Evolutionary conservation across 2,888 invertebrate genomes (phyloP).

Genomic region (Mechanitis mazaeus): DNA sequence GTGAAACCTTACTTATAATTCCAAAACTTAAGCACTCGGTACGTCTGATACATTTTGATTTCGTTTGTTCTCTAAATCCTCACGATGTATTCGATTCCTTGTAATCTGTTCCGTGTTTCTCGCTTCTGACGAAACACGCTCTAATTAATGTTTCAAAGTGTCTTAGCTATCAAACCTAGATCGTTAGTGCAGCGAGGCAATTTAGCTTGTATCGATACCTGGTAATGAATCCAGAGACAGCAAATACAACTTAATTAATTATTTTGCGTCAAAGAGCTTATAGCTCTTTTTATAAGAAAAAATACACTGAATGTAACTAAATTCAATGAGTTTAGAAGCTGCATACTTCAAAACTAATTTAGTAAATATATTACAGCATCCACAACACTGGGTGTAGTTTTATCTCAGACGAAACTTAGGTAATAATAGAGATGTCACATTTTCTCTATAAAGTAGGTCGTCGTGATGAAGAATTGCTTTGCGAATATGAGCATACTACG

Average conservation of each 20-base stretch:
- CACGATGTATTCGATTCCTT: not conserved
- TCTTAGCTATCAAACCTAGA: slow-evolving; percentile 15
- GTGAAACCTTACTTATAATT: too few relatives aligned
- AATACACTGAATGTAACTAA: not conserved
- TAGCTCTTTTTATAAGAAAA: too few relatives aligned
- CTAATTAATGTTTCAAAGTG: slow-evolving; percentile 56
- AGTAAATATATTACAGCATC: not conserved
- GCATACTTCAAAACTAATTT: too few relatives aligned
- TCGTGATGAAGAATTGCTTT: slow-evolving; percentile 45
- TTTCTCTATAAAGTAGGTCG: slow-evolving; percentile 59
- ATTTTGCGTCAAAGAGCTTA: not conserved
- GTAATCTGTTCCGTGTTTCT: slow-evolving; percentile 2
- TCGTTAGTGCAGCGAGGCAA: slow-evolving; percentile 18
- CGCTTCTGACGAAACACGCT: slow-evolving; percentile 36
- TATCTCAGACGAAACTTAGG: slow-evolving; percentile 31
- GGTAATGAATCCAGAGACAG: slow-evolving; percentile 24
- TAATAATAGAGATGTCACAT: slow-evolving; percentile 43
- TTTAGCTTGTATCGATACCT: slow-evolving; percentile 17
- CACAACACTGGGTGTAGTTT: slow-evolving; percentile 18
- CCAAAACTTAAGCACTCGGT: too few relatives aligned
- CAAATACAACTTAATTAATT: slow-evolving; percentile 20
- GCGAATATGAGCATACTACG: slow-evolving; percentile 39
- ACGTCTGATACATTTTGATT: too few relatives aligned
- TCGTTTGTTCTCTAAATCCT: not conserved
- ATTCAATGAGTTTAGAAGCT: too few relatives aligned